Evolutionary conservation across 2,797 vertebrate species (phyloP).

Genomic region (Mustela erminea): DNA sequence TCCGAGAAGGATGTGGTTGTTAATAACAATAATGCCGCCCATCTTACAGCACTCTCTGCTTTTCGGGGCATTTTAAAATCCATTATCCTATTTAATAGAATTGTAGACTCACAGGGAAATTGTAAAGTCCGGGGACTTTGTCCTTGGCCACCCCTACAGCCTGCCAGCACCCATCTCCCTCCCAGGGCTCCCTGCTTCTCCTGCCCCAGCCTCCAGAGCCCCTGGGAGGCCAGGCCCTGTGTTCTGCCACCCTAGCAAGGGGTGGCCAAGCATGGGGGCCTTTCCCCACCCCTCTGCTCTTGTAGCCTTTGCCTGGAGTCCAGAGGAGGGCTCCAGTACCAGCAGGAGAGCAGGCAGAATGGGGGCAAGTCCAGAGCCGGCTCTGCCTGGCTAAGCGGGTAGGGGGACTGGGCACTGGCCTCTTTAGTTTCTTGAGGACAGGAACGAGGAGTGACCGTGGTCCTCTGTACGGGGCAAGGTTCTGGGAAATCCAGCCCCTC

Average conservation of each 20-base stretch:
- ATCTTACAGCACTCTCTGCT: conserved; percentile 76
- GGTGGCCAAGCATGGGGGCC: background rate
- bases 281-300: no score
- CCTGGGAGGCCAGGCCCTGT: background rate
- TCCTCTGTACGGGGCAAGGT: rapidly evolving
- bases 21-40: conserved; percentile 77
- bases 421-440: background rate
- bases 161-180: background rate
- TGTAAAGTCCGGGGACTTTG: conserved; percentile 62
- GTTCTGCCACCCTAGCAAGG: background rate
- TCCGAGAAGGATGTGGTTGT: conserved; percentile 75
- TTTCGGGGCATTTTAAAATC: conserved; percentile 82
- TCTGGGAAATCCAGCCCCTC: background rate
- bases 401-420: background rate
- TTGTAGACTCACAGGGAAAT: conserved; percentile 77
- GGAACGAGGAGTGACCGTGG: no score
- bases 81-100: conserved; percentile 84
- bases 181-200: background rate
- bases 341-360: background rate
- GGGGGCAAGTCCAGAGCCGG: background rate
- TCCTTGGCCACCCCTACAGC: conserved; percentile 70
- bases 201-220: background rate
- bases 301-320: background rate
- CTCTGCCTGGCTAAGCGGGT: background rate
- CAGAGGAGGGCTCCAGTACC: rapidly evolving